Evolutionary conservation across 2,797 vertebrate genomes (phyloP), one percentile per base, ranked within the genome.

Genomic region (Fratercula arctica): DNA sequence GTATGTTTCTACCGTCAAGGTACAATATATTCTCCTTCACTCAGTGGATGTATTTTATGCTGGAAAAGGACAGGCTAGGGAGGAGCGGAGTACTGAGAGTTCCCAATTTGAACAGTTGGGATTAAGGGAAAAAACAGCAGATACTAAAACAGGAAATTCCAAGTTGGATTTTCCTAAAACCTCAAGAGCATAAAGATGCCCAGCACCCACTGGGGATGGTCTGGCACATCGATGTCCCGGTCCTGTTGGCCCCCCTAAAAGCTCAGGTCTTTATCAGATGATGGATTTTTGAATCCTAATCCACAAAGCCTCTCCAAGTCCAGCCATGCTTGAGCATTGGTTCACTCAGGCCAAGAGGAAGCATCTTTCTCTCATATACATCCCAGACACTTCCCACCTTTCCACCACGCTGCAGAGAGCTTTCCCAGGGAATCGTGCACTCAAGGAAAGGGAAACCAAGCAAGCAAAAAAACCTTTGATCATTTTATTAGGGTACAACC

Each of bases 401-500:
- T 85, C 90, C 1, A 10, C 16, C 39, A 35, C 56, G 1, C 70
- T 26, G 74, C 72, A 72, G 53, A 88, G 15, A 90, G 26, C 53
- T 77, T 95, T 70, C 81, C 86, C 87, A 95, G 86, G 69, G 70
- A 82, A 74, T 4, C 39, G 13, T 61, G 53, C 8, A 1, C 74
- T 89, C 57, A 48, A 39, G 75, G 74, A 94, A 77, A 80, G 66
- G 78, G 93, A 90, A 92, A 43, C 51, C 3, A 64, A 89, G 60
- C 60, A 94, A 95, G 90, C 67, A 88, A 91, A 68, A 68, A 50
- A 20, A 19, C 11, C 67, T 92, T 92, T 92, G 81, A 90, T 95
- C 15, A 1, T 82, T 93, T 87, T 64, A 76, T 60, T 87, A 85
- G 76, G 54, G 77, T 35, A 81, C 61, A 85, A 54, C 46, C 86